phyloP scores from a whole-genome alignment of 2,888 invertebrate genomes.

The Serrognathus titanus region DNA sequence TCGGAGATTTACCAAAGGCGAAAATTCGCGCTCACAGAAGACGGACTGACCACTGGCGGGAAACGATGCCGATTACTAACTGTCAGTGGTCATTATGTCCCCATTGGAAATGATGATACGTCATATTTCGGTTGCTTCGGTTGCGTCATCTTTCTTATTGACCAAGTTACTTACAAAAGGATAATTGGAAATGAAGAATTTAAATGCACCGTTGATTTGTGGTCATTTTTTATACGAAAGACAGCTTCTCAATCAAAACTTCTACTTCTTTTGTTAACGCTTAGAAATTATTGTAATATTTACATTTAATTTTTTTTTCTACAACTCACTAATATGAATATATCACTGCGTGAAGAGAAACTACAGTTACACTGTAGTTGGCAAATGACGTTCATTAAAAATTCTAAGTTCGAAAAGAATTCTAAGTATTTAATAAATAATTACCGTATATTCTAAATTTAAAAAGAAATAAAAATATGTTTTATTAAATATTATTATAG shows the following conservation, averaged over 20 bases:
- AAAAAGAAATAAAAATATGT: too few species aligned
- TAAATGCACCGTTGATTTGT: slow-evolving; percentile 14
- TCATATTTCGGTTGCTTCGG: slow-evolving; percentile 35
- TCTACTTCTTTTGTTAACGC: neutral
- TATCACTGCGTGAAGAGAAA: too few species aligned
- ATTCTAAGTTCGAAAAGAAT: too few species aligned
- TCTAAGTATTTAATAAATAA: too few species aligned
- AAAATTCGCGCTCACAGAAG: neutral
- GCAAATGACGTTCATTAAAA: too few species aligned
- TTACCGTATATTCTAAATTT: too few species aligned
- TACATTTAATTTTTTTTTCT: too few species aligned
- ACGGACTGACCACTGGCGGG: slow-evolving; percentile 1
- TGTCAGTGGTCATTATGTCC: slow-evolving; percentile 33
- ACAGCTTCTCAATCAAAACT: neutral
- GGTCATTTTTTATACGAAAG: slow-evolving; percentile 2
- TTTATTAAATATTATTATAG: too few species aligned
- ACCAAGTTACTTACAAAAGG: slow-evolving; percentile 22
- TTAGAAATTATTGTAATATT: too few species aligned
- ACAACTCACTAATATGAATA: too few species aligned
- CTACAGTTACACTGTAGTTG: too few species aligned
- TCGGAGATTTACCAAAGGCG: neutral
- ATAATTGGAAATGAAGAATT: slow-evolving; percentile 22
- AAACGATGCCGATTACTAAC: slow-evolving; percentile 1
- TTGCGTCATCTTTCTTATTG: slow-evolving; percentile 39
- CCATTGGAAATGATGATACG: slow-evolving; percentile 43